Conservation (phyloP, 1,140 invertebrate genomes). For the Anoplolepis gracilipes region DNA sequence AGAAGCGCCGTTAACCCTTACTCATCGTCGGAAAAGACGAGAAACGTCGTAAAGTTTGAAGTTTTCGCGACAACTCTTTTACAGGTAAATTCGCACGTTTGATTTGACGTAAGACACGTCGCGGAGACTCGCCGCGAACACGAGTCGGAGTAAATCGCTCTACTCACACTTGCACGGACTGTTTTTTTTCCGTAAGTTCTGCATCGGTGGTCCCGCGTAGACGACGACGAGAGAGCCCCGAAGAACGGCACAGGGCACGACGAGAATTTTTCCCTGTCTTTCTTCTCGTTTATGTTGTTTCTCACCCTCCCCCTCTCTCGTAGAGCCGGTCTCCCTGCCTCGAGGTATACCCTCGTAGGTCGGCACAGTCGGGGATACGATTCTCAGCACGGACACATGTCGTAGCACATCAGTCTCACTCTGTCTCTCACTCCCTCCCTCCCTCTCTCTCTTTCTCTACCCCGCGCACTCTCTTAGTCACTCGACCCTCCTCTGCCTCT, state of each 20-base stretch:
- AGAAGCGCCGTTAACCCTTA: slow-evolving; percentile 8
- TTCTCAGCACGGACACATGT: slow-evolving; percentile 75
- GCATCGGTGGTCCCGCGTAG: slow-evolving; percentile 87
- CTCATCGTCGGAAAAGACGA: background rate
- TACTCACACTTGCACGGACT: slow-evolving; percentile 96
- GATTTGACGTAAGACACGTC: background rate
- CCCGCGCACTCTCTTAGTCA: slow-evolving; percentile 2
- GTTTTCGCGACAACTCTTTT: too few species aligned
- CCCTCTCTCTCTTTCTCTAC: slow-evolving; percentile 18
- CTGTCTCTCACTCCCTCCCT: slow-evolving; percentile 46
- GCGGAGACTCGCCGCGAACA: background rate
- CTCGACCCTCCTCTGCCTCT: background rate
- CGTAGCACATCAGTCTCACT: slow-evolving; percentile 59
- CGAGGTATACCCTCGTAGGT: slow-evolving; percentile 57
- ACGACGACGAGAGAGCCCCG: slow-evolving; percentile 59
- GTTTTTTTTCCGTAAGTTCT: slow-evolving; percentile 95
- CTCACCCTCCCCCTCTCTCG: slow-evolving; percentile 24
- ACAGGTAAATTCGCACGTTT: background rate
- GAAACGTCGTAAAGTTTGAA: background rate
- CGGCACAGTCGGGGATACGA: slow-evolving; percentile 66
- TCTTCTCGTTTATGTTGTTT: background rate
- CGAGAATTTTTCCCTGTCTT: slow-evolving; percentile 60
- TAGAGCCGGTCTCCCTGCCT: slow-evolving; percentile 7
- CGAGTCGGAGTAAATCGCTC: background rate
- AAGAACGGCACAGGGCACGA: slow-evolving; percentile 42